Evolutionary conservation across 1,140 invertebrate species (phyloP), one percentile per base, ranked within the genome.

Genomic region (Drosophila murphyi): DNA sequence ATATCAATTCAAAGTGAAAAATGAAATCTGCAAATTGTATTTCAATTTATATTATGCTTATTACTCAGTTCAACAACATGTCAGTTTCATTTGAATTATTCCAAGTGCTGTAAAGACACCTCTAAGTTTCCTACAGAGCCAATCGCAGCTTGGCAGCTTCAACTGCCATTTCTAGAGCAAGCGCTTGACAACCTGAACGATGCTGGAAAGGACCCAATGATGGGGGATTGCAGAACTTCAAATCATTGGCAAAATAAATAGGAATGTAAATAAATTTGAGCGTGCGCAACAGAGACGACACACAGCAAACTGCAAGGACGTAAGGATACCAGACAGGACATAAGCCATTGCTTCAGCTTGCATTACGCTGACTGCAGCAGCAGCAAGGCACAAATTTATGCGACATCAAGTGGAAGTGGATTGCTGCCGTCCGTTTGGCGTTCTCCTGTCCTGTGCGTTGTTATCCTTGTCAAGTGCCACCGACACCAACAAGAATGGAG

Each of bases 181-280:
- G 51, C 60, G 61, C 35, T 63, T 78, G 69, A 61, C 54, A 52
- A 45, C 47, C 55, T 75, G 54, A 10, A 50, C 10, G 32, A 32
- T 62, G 43, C 6, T 32, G 6, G 32, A 28, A 34, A 4, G 31
- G 35, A 31, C 34, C 37, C 37, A 35, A 28, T 45, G 43, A 62
- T 34, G 55, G 50, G 51, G 32, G 8, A 32, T 57, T 60, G 75
- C 57, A 55, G 50, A 67, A 79, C 67, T 74, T 55, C 50, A 56
- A 80, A 83, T 85, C 77, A 80, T 83, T 77, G 80, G 69, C 82
- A 80, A 72, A 77, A 83, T 80, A 85, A 85, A 77, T 85, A 83
- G 71, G 69, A 83, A 73, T 71, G 76, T 77, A 80, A 83, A 85
- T 85, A 85, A 83, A 83, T 77, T 85, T 82, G 69, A 85, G 52